Evolutionary conservation across 2,113 vertebrate genomes (phyloP).

Genomic region (Lophius piscatorius): DNA sequence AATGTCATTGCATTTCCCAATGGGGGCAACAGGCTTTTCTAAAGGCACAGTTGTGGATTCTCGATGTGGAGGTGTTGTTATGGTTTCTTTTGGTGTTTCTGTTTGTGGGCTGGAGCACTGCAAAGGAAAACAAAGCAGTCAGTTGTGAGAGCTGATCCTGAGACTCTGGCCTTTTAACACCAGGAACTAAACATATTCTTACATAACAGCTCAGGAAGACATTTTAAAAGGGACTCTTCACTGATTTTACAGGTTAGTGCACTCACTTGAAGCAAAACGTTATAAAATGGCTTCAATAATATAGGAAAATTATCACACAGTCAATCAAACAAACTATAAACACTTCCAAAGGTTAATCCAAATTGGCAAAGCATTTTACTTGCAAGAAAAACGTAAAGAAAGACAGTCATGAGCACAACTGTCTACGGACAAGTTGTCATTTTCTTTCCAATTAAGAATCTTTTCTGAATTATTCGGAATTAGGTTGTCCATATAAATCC

Average conservation of each 20-base stretch:
- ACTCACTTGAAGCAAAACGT: no score
- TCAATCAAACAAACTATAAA: no score
- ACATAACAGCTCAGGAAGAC: not conserved
- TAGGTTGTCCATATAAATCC: no score
- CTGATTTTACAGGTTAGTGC: not conserved
- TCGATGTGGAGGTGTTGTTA: not conserved
- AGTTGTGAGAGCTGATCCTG: slow-evolving; percentile 12
- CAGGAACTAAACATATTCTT: slow-evolving; percentile 11
- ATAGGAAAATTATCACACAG: no score
- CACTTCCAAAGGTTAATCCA: no score
- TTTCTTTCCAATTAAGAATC: no score
- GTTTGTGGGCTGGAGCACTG: slow-evolving; percentile 53
- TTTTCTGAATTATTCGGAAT: no score
- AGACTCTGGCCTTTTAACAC: slow-evolving; percentile 5
- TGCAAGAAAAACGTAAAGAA: no score
- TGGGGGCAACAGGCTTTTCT: slow-evolving; percentile 21
- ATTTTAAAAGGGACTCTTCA: slow-evolving; percentile 1
- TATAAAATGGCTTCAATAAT: no score
- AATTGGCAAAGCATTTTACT: no score
- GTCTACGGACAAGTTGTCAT: no score
- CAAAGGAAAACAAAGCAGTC: slow-evolving; percentile 30
- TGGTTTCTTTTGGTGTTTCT: slow-evolving; percentile 44
- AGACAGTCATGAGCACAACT: no score
- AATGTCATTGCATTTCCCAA: slow-evolving; percentile 6
- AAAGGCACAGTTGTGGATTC: slow-evolving; percentile 16